Percentiles rank a stretch among this genome's conserved stretches.
Conservation (phyloP, 2,797 vertebrate species). For the Hozukius guyotensis region DNA sequence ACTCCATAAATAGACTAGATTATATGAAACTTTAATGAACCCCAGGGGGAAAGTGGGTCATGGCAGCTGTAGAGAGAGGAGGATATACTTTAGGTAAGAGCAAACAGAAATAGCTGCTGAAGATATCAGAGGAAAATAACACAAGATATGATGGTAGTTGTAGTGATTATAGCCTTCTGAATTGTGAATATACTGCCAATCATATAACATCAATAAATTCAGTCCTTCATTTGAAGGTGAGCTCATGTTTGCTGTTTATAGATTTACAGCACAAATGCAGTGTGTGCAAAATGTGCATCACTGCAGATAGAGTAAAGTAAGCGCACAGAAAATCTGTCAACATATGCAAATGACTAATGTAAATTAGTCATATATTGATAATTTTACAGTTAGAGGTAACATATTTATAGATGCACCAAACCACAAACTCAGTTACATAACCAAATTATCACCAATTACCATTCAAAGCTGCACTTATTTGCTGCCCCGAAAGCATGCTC, state of each 20-base stretch:
- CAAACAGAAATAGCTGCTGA: slow-evolving; percentile 46
- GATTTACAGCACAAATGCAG: slow-evolving; percentile 26
- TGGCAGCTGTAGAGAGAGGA: slow-evolving; percentile 43
- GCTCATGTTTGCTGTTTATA: slow-evolving; percentile 7
- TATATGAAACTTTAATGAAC: slow-evolving; percentile 74
- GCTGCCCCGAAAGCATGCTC: background rate
- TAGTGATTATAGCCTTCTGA: background rate
- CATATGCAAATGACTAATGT: slow-evolving; percentile 18
- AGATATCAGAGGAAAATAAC: slow-evolving; percentile 17
- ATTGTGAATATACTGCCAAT: background rate
- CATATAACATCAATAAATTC: background rate
- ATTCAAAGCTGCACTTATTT: slow-evolving; percentile 7
- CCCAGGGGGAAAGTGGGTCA: slow-evolving; percentile 71
- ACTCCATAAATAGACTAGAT: slow-evolving; percentile 61
- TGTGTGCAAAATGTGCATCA: slow-evolving; percentile 14
- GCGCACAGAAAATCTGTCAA: background rate
- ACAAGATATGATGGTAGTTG: background rate
- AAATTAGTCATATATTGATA: slow-evolving; percentile 37
- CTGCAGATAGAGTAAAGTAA: background rate
- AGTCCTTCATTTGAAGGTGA: slow-evolving; percentile 1
- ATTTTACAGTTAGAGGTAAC: slow-evolving; percentile 14
- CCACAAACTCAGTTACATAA: slow-evolving; percentile 7
- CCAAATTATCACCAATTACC: slow-evolving; percentile 13
- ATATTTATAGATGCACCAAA: slow-evolving; percentile 9
- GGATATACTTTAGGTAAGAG: slow-evolving; percentile 37